phyloP scores from a whole-genome alignment of 2,113 vertebrate species.

The Ophiodon elongatus region DNA sequence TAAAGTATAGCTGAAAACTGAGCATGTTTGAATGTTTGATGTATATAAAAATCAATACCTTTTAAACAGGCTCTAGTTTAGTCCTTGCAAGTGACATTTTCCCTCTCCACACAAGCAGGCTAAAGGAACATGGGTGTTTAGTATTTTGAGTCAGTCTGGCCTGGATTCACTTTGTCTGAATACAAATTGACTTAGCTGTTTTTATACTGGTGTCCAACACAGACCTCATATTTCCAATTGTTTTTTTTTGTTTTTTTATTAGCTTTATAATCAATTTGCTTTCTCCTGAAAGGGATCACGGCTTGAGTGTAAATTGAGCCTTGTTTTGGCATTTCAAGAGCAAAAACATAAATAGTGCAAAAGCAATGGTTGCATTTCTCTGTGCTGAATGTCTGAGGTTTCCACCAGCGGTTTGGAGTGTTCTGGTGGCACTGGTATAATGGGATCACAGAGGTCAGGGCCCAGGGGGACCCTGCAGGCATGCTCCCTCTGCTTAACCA shows the following conservation, averaged over 20 bases:
- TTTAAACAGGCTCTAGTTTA: constrained; percentile 9
- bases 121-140: constrained; percentile 29
- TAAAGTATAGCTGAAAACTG: neutral
- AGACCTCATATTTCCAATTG: neutral
- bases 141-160: constrained; percentile 25
- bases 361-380: neutral
- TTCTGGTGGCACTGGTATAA: constrained; percentile 47
- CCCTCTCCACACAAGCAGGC: neutral
- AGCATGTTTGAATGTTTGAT: neutral
- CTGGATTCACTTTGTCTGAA: constrained; percentile 34
- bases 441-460: constrained; percentile 59
- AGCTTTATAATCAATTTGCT: neutral
- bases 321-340: neutral
- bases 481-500: constrained; percentile 59
- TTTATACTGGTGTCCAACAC: constrained; percentile 2
- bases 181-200: constrained; percentile 5
- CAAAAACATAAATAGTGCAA: neutral
- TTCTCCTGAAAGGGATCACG: neutral
- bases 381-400: constrained; percentile 11
- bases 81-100: constrained; percentile 7
- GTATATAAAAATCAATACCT: neutral
- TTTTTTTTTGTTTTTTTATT: neutral
- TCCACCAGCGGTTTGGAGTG: too few species aligned
- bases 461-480: constrained; percentile 49
- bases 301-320: neutral